Conservation (phyloP, 2,113 vertebrate genomes). For the Chloropsis cyanopogon region DNA sequence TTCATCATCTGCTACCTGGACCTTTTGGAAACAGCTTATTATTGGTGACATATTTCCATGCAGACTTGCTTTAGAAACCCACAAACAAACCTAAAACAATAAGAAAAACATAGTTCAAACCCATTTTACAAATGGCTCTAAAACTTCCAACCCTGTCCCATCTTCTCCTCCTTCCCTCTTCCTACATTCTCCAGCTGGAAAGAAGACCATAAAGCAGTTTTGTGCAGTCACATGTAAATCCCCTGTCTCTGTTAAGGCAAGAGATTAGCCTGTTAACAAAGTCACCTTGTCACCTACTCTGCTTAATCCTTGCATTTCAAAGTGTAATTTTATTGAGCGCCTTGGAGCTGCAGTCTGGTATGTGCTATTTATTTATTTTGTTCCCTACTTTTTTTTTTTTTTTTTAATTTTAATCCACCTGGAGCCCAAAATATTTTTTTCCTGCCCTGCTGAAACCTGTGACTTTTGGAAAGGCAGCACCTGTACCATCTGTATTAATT, state of each 20-base stretch:
- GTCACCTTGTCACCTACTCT: slow-evolving; percentile 71
- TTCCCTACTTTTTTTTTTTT: background rate
- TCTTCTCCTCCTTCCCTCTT: background rate
- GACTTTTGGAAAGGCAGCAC: background rate
- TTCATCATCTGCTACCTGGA: background rate
- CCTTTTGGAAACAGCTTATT: background rate
- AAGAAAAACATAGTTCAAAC: background rate
- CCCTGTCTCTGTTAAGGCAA: slow-evolving; percentile 59
- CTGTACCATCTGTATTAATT: background rate
- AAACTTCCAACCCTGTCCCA: background rate
- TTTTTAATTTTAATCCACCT: background rate
- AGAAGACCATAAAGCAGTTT: slow-evolving; percentile 64
- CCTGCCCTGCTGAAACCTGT: background rate
- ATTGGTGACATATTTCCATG: background rate
- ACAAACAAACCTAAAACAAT: background rate
- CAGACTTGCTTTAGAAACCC: background rate
- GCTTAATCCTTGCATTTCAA: slow-evolving; percentile 72
- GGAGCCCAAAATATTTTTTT: background rate
- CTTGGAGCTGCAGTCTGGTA: slow-evolving; percentile 51
- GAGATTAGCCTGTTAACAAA: slow-evolving; percentile 73
- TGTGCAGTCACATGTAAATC: slow-evolving; percentile 63
- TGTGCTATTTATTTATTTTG: slow-evolving; percentile 51
- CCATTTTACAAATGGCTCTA: background rate
- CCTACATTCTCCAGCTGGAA: slow-evolving; percentile 45
- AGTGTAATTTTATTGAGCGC: slow-evolving; percentile 64